Conservation (phyloP, 2,888 invertebrate species). For the Cordilura impudica region DNA sequence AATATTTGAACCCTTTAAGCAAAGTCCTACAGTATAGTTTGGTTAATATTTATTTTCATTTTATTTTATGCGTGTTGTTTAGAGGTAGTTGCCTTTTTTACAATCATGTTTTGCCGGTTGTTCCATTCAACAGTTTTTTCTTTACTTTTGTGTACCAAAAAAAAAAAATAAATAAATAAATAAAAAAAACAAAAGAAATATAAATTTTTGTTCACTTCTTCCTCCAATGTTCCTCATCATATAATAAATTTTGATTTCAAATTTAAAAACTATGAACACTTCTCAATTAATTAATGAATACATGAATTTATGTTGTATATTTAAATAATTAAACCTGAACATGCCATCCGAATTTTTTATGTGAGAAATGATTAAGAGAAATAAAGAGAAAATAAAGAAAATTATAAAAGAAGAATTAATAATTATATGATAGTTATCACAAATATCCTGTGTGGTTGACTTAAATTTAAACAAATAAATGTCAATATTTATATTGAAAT, state of each 20-base stretch:
- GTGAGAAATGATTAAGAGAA: neutral
- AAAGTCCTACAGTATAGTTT: neutral
- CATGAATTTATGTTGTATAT: neutral
- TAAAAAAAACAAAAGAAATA: neutral
- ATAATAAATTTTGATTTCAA: neutral
- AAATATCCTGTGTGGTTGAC: too few relatives aligned
- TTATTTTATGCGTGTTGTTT: conserved; percentile 22
- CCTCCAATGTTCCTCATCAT: conserved; percentile 24
- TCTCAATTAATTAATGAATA: neutral
- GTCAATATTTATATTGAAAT: too few relatives aligned
- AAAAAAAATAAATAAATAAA: neutral
- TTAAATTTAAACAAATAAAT: too few relatives aligned
- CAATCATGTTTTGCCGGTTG: conserved; percentile 54
- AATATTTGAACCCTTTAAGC: neutral
- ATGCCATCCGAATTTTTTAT: conserved; percentile 6
- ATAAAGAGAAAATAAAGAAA: conserved; percentile 4
- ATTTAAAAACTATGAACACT: neutral
- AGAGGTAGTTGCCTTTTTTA: conserved; percentile 52
- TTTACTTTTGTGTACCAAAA: conserved; percentile 2
- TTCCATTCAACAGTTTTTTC: conserved; percentile 29
- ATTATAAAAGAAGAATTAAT: too few relatives aligned
- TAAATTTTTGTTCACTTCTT: neutral
- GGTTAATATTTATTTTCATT: neutral
- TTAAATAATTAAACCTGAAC: conserved; percentile 9
- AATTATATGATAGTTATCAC: too few relatives aligned